phyloP scores from a whole-genome alignment of 1,140 invertebrate genomes.

The Drosophila biarmipes region DNA sequence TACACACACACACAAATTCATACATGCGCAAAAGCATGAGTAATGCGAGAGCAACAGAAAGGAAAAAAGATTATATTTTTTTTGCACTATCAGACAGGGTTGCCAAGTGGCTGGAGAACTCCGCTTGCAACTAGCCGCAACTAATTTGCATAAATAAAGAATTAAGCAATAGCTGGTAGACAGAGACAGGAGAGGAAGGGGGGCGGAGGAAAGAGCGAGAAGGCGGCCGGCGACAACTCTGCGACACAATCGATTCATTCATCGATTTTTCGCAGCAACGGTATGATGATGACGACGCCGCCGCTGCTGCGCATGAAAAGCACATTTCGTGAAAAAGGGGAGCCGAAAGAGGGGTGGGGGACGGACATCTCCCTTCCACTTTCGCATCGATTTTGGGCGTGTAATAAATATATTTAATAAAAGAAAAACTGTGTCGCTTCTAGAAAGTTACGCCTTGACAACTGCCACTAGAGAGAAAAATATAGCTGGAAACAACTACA shows the following conservation, averaged over 20 bases:
- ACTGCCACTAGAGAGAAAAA: constrained; percentile 33
- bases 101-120: constrained; percentile 56
- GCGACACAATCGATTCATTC: constrained; percentile 83
- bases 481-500: constrained; percentile 40
- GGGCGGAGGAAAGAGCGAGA: background rate
- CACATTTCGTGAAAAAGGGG: constrained; percentile 61
- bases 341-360: constrained; percentile 12
- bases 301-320: constrained; percentile 75
- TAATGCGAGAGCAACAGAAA: constrained; percentile 70
- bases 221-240: constrained; percentile 30
- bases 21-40: constrained; percentile 73
- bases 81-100: constrained; percentile 65
- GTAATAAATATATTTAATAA: constrained; percentile 62
- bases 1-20: constrained; percentile 47
- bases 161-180: constrained; percentile 10
- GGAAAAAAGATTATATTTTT: constrained; percentile 30
- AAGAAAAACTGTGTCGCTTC: constrained; percentile 41
- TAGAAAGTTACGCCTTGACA: constrained; percentile 58
- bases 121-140: constrained; percentile 28
- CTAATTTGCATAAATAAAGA: constrained; percentile 57
- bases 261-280: constrained; percentile 83
- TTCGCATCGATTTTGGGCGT: constrained; percentile 45
- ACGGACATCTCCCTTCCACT: too few relatives aligned
- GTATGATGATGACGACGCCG: constrained; percentile 32
- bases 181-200: background rate